Evolutionary conservation across 2,113 vertebrate species (phyloP).

Genomic region (Plecturocebus donacophilus): DNA sequence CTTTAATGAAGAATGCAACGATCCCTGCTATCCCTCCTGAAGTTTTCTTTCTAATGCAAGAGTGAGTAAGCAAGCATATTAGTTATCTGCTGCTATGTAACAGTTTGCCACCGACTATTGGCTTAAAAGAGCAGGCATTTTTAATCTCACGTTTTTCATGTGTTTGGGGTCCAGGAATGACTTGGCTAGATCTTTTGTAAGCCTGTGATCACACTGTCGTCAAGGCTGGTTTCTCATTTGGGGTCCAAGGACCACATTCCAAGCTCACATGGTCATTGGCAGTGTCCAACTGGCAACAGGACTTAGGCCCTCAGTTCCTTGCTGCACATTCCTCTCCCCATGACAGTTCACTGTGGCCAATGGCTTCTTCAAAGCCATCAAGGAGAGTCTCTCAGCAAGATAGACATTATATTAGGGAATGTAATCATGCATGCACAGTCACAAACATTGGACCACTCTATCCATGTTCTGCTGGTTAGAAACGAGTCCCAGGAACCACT

Average conservation of each 20-base stretch:
- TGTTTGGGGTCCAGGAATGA: not conserved
- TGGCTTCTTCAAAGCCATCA: not conserved
- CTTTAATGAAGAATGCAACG: not conserved
- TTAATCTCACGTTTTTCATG: not conserved
- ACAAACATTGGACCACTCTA: not conserved
- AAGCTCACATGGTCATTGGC: not conserved
- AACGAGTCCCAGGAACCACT: not conserved
- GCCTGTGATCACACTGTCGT: not conserved
- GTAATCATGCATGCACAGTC: not conserved
- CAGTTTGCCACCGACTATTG: not conserved
- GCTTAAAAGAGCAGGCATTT: not conserved
- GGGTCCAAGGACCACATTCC: not conserved
- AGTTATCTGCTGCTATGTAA: not conserved
- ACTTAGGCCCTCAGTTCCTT: not conserved
- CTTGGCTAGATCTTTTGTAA: not conserved
- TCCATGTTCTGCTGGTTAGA: not conserved
- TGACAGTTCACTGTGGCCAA: not conserved
- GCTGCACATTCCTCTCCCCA: not conserved
- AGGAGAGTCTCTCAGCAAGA: not conserved
- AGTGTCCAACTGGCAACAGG: not conserved
- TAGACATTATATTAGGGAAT: not conserved
- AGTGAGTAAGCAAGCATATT: not conserved
- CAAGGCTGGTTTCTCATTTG: not conserved
- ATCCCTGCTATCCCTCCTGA: not conserved
- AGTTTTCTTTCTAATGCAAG: not conserved